These are phyloP conservation scores for Lordiphosa fenestrarum DNA, from an alignment of 2,888 invertebrate species.

Conservation along the genomic window DNA sequence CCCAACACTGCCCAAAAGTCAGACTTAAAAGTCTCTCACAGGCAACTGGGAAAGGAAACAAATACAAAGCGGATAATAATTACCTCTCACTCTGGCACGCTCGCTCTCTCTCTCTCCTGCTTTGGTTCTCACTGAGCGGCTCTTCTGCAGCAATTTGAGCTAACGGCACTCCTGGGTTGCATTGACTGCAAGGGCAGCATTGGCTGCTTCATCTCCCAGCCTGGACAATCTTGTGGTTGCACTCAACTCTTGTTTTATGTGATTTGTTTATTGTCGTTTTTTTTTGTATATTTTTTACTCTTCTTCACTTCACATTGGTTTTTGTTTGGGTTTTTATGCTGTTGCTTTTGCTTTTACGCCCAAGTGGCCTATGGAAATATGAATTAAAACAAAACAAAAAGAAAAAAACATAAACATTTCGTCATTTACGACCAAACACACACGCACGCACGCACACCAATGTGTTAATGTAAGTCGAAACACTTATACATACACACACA, in stretches of 20 bases:
- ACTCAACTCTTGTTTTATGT: neutral
- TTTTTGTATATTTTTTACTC: no score
- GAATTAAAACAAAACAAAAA: conserved; percentile 21
- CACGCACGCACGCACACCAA: conserved; percentile 21
- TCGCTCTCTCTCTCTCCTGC: conserved; percentile 10
- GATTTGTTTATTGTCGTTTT: neutral
- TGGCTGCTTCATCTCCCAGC: conserved; percentile 49
- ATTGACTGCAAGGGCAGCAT: conserved; percentile 48
- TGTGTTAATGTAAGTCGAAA: conserved; percentile 30
- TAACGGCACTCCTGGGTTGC: conserved; percentile 49
- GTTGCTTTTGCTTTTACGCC: conserved; percentile 1
- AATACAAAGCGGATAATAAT: conserved; percentile 2
- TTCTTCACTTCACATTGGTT: no score
- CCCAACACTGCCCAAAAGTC: no score
- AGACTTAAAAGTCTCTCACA: no score
- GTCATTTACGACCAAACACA: conserved; percentile 49
- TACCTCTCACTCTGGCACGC: conserved; percentile 28
- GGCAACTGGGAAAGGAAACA: neutral
- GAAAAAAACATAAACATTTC: conserved; percentile 61
- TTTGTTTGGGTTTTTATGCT: no score
- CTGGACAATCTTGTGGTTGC: conserved; percentile 1
- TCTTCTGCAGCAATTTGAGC: conserved; percentile 14
- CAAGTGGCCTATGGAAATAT: conserved; percentile 1
- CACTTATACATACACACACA: conserved; percentile 39
- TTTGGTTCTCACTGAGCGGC: conserved; percentile 25